phyloP scores from a whole-genome alignment of 2,888 invertebrate genomes.

The Aspidiotus destructor region DNA sequence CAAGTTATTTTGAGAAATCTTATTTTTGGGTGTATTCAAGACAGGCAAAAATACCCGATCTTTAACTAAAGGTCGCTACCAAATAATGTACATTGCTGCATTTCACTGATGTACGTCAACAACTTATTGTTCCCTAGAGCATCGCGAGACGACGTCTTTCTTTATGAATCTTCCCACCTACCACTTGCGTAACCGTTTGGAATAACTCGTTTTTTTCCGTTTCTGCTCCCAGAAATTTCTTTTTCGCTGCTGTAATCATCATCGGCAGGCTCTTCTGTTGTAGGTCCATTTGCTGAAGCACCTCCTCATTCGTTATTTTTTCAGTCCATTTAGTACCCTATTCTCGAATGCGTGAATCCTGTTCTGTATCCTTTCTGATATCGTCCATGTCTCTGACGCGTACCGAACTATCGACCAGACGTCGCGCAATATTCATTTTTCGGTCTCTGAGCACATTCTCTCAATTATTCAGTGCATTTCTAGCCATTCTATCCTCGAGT shows the following conservation, averaged over 20 bases:
- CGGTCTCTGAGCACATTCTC: neutral
- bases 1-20: no score
- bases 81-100: no score
- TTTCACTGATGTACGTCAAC: no score
- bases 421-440: neutral
- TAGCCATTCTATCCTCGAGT: neutral
- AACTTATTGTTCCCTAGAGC: no score
- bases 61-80: no score
- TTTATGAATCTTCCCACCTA: neutral
- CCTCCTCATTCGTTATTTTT: neutral
- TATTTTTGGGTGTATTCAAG: no score
- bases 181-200: neutral
- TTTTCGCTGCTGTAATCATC: neutral
- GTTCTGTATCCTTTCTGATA: neutral
- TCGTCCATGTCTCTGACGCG: slow-evolving; percentile 7
- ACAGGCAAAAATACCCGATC: no score
- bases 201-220: neutral
- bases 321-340: slow-evolving; percentile 7
- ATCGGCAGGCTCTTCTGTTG: neutral
- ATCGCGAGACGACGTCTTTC: neutral
- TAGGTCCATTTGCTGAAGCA: neutral
- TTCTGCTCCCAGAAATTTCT: neutral
- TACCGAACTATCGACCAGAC: neutral
- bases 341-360: slow-evolving; percentile 5
- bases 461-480: neutral